These are phyloP conservation scores for Sebastes oblongus DNA, from an alignment of 2,797 vertebrate species.

Conservation along the genomic window DNA sequence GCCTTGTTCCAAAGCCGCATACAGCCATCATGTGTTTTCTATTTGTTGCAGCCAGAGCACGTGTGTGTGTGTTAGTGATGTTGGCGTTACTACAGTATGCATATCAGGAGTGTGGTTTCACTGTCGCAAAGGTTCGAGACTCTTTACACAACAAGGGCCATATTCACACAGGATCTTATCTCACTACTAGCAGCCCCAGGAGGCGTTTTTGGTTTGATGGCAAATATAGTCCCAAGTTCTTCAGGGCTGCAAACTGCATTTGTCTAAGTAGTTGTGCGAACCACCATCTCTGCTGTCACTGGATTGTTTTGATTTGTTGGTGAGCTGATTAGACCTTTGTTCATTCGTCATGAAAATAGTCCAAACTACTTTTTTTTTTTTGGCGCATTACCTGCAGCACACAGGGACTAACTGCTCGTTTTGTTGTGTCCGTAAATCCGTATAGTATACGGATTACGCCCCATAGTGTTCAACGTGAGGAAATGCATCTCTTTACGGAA, in stretches of 20 bases:
- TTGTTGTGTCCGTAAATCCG: no score
- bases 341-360: background rate
- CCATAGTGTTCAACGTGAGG: no score
- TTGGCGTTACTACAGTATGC: background rate
- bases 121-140: background rate
- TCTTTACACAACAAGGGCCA: background rate
- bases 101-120: background rate
- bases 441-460: no score
- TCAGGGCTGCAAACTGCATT: background rate
- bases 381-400: background rate
- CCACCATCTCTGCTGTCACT: background rate
- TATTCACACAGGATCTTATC: background rate
- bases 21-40: background rate
- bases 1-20: slow-evolving; percentile 24
- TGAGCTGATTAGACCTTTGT: background rate
- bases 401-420: no score
- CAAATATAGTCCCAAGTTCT: background rate
- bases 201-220: background rate
- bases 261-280: background rate
- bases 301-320: background rate
- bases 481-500: no score
- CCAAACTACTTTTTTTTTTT: background rate
- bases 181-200: background rate
- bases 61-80: background rate
- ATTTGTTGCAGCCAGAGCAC: background rate